Conservation (phyloP, 2,888 invertebrate genomes). For the Odontocerum albicorne region DNA sequence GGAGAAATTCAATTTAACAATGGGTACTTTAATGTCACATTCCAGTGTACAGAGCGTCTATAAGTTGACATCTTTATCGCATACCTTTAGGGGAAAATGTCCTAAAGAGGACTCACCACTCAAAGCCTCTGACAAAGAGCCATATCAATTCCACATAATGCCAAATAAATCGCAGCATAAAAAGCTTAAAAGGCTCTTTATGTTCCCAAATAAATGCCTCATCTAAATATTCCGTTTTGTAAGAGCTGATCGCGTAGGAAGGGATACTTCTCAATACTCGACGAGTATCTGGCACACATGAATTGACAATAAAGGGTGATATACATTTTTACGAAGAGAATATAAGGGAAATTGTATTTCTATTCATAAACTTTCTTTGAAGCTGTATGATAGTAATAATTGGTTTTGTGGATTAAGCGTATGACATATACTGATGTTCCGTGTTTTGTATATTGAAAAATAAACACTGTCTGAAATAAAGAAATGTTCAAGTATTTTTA, state of each 20-base stretch:
- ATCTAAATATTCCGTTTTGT: slow-evolving; percentile 34
- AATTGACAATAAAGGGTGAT: slow-evolving; percentile 27
- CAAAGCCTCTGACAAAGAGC: slow-evolving; percentile 31
- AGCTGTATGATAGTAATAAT: no score
- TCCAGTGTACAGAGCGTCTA: slow-evolving; percentile 18
- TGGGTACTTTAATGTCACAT: slow-evolving; percentile 22
- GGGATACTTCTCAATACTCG: slow-evolving; percentile 8
- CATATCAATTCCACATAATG: slow-evolving; percentile 34
- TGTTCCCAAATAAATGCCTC: slow-evolving; percentile 33
- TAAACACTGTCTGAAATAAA: no score
- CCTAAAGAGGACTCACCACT: slow-evolving; percentile 23
- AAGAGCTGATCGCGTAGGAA: slow-evolving; percentile 18
- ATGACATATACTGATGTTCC: no score
- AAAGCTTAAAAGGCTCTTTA: slow-evolving; percentile 32
- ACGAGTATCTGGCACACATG: slow-evolving; percentile 18
- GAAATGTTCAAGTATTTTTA: no score
- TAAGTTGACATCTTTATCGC: slow-evolving; percentile 33
- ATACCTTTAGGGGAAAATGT: slow-evolving; percentile 25
- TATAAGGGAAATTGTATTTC: slow-evolving; percentile 21
- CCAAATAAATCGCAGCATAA: slow-evolving; percentile 36
- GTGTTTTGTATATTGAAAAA: no score
- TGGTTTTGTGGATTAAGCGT: no score
- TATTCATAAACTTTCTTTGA: slow-evolving; percentile 12
- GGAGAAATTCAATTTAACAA: slow-evolving; percentile 27
- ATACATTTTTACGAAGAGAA: slow-evolving; percentile 12